These are phyloP conservation scores for Ficedula albicollis DNA, from an alignment of 2,797 vertebrate species.

Conservation along the genomic window DNA sequence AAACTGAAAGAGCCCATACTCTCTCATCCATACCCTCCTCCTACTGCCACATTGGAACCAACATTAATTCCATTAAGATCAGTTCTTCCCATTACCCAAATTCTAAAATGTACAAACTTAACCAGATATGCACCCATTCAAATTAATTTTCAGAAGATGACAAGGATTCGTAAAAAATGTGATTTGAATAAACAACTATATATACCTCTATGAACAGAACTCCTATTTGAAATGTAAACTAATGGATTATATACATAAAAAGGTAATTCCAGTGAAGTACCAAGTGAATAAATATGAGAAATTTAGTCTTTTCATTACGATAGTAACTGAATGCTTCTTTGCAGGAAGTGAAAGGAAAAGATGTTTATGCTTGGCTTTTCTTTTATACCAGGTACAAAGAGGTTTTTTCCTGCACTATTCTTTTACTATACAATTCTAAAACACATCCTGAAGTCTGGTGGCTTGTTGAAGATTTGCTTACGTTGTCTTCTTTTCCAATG, in stretches of 20 bases:
- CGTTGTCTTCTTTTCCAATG: background rate
- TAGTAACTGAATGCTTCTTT: background rate
- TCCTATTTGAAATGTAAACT: background rate
- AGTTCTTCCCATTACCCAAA: background rate
- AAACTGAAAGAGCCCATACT: background rate
- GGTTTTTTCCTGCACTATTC: background rate
- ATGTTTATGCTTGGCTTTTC: background rate
- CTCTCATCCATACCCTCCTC: background rate
- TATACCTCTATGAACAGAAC: background rate
- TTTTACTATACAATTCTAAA: background rate
- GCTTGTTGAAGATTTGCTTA: background rate
- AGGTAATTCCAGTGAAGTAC: background rate
- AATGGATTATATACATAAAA: background rate
- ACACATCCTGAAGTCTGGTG: background rate
- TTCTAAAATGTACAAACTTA: background rate
- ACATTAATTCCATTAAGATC: background rate
- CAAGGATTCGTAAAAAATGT: background rate
- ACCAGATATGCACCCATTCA: background rate
- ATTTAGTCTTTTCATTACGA: background rate
- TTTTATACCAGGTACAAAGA: background rate
- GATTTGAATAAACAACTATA: background rate
- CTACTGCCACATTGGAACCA: background rate
- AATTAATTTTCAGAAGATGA: background rate
- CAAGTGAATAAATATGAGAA: background rate
- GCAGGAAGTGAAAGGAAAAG: background rate